Conservation (phyloP, 1,140 invertebrate species). For the Microplitis demolitor region DNA sequence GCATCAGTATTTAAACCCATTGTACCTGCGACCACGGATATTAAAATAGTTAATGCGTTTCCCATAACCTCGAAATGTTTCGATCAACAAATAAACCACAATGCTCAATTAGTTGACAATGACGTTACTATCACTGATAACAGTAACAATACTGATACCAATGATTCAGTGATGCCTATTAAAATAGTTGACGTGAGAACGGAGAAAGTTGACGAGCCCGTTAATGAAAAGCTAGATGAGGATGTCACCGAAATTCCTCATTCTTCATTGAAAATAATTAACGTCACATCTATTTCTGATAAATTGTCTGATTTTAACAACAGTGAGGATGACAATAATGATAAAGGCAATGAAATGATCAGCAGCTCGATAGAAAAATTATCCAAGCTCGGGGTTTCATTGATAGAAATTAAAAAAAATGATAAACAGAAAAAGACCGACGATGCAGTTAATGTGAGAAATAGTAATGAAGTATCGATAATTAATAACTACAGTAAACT, state of each 20-base stretch:
- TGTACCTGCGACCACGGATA: background rate
- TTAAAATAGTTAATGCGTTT: slow-evolving; percentile 43
- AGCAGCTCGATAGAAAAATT: no score
- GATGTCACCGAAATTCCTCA: background rate
- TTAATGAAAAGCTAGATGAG: no score
- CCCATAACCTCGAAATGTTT: slow-evolving; percentile 46
- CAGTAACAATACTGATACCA: background rate
- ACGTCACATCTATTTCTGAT: slow-evolving; percentile 30
- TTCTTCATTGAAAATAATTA: slow-evolving; percentile 31
- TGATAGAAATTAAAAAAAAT: no score
- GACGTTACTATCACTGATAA: background rate
- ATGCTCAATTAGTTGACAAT: background rate
- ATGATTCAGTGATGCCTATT: background rate
- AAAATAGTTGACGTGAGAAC: slow-evolving; percentile 25
- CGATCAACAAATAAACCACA: slow-evolving; percentile 19
- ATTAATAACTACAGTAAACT: no score
- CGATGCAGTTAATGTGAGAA: no score
- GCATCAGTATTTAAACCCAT: background rate
- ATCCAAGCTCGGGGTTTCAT: no score
- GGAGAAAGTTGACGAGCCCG: background rate
- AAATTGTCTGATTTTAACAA: no score
- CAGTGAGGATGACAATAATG: no score
- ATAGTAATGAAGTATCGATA: no score
- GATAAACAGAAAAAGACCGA: no score
- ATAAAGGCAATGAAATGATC: no score